Base-by-base conservation (phyloP, 2,797 vertebrate species). In the Ctenochaetus hawaiiensis region DNA sequence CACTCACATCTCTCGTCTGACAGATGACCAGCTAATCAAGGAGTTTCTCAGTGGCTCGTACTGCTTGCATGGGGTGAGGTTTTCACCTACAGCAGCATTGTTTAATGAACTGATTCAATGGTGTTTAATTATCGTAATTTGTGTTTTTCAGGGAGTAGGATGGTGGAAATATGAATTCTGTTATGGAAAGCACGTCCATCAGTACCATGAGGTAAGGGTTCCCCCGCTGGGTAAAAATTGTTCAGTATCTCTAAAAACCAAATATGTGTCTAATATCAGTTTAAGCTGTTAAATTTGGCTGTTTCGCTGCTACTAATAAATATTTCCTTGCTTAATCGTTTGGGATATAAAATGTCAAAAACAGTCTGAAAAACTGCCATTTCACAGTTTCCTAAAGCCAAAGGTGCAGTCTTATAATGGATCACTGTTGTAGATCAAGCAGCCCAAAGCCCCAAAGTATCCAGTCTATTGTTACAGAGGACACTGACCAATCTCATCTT, bases 111-210 rank as follows among this genome's bases (percentile, higher is more conserved):
- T 39, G 10, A 4, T 17, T 51, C 39, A 17, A 41, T 30, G 18
- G 43, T 0, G 1, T 18, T 0, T 65, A 20, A 23, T 61, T 1
- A 8, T 60, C 26, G 67, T 22, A 30, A 37, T 64, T 4, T 86
- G 37, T 81, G 44, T 81, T 30, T 87, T 86, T 69, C 89, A 99
- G 98, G 98, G 98, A 0, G 98, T 99, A 34, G 98, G 98, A 16
- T 99, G 98, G 98, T 99, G 98, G 98, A 99, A 99, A 84, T 99
- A 99, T 0, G 98, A 99, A 89, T 99, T 99, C 94, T 99, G 98
- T 93, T 99, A 99, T 0, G 98, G 98, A 79, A 99, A 95, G 88
- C 96, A 99, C 0, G 98, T 99, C 47, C 97, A 99, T 89, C 98
- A 99, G 73, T 99, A 99, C 87, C 98, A 99, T 8, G 98, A 99